phyloP scores from a whole-genome alignment of 2,113 vertebrate genomes.

The Ammodytes dubius region DNA sequence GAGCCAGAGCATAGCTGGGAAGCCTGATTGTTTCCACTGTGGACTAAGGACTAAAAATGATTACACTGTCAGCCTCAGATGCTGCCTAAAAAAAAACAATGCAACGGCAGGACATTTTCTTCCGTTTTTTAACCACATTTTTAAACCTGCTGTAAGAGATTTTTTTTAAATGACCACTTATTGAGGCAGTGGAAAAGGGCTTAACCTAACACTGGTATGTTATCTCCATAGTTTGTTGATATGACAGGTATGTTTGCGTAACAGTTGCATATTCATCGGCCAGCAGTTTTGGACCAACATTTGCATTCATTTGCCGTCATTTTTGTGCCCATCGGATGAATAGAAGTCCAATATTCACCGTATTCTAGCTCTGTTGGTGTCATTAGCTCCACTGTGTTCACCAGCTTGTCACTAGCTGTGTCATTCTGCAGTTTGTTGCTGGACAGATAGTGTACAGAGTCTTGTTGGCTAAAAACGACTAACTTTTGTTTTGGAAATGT shows the following conservation, averaged over 20 bases:
- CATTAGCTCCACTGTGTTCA: slow-evolving; percentile 1
- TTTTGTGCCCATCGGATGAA: background rate
- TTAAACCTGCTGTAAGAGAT: background rate
- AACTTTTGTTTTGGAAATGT: background rate
- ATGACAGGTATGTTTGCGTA: background rate
- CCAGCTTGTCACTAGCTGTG: background rate
- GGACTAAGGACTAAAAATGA: background rate
- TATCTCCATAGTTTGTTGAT: background rate
- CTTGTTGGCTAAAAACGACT: background rate
- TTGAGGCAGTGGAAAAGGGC: background rate
- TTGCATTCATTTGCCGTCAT: background rate
- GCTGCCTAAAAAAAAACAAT: background rate
- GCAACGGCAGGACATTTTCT: background rate
- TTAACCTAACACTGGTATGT: background rate
- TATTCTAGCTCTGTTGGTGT: background rate
- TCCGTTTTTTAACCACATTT: background rate
- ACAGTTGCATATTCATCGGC: background rate
- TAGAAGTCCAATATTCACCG: background rate
- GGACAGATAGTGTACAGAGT: background rate
- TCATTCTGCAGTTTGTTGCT: background rate
- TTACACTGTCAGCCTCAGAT: background rate
- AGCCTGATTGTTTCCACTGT: background rate
- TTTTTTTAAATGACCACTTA: background rate
- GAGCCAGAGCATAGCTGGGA: background rate
- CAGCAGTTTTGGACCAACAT: background rate